These are phyloP conservation scores for Magallana gigas DNA, from an alignment of 1,140 invertebrate species.

Conservation along the genomic window DNA sequence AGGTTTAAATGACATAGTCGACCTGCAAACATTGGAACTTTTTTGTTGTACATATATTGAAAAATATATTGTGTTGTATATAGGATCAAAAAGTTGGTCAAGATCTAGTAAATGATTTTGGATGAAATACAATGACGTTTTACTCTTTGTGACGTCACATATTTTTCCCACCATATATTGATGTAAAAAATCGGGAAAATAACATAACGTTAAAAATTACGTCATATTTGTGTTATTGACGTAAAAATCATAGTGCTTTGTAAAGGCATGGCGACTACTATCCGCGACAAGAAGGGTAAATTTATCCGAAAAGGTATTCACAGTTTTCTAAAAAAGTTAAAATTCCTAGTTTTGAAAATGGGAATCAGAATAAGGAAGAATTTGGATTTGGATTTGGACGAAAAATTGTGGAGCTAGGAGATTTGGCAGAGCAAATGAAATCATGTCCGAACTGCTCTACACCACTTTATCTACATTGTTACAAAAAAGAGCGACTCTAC, in stretches of 20 bases:
- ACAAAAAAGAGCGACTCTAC: no score
- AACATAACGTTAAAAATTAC: not conserved
- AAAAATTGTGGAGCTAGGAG: not conserved
- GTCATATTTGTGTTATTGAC: not conserved
- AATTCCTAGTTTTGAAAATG: not conserved
- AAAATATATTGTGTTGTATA: no score
- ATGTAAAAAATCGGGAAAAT: not conserved
- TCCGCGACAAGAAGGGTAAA: not conserved
- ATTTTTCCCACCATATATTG: not conserved
- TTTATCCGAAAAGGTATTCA: not conserved
- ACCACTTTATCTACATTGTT: no score
- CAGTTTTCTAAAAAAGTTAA: not conserved
- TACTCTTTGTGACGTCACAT: not conserved
- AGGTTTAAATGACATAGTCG: no score
- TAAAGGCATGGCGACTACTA: not conserved
- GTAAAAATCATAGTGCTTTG: not conserved
- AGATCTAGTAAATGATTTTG: not conserved
- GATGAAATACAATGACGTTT: not conserved
- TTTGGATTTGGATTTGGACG: not conserved
- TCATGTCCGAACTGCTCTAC: constrained; percentile 1
- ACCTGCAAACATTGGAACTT: no score
- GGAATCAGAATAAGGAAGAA: not conserved
- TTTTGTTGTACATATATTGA: no score
- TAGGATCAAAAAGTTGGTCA: no score
- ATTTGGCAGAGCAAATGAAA: not conserved